A percentile compares a stretch with the other conserved stretches of the same genome.
Evolutionary conservation across 2,888 invertebrate genomes (phyloP).

Genomic region (Odontocolon sp.): DNA sequence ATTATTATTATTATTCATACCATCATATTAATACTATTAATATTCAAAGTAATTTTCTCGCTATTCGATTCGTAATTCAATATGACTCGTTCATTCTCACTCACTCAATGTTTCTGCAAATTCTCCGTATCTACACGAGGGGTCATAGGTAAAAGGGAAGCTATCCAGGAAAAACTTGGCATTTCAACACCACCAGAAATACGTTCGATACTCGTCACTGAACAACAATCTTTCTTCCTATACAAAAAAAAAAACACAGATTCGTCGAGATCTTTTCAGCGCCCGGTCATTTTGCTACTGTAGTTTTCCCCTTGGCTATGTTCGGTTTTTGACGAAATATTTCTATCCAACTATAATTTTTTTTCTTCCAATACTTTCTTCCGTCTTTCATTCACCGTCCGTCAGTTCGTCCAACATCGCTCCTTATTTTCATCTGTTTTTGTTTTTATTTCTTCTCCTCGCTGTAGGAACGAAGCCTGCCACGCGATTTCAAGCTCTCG

Average conservation of each 20-base stretch:
- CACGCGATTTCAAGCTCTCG: not conserved
- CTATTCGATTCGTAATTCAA: conserved; percentile 17
- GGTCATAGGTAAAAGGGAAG: not conserved
- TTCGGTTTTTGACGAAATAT: too few species aligned
- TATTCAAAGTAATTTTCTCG: conserved; percentile 33
- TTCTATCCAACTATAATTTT: too few species aligned
- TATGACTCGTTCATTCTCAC: not conserved
- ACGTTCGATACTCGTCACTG: conserved; percentile 43
- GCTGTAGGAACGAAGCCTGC: not conserved
- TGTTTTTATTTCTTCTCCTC: not conserved
- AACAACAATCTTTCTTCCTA: not conserved
- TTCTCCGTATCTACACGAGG: conserved; percentile 6
- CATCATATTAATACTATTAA: conserved; percentile 39
- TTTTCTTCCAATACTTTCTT: too few species aligned
- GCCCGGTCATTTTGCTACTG: too few species aligned
- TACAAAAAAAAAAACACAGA: too few species aligned
- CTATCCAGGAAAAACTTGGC: not conserved
- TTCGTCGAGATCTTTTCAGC: too few species aligned
- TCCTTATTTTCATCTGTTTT: not conserved
- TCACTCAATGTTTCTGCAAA: not conserved
- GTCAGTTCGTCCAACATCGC: not conserved
- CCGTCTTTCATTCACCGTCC: too few species aligned
- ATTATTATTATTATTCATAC: conserved; percentile 30
- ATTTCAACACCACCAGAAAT: not conserved
- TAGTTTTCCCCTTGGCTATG: too few species aligned